Evolutionary conservation across 2,113 vertebrate genomes (phyloP), one percentile per base, ranked within the genome.

Genomic region (Saguinus midas): DNA sequence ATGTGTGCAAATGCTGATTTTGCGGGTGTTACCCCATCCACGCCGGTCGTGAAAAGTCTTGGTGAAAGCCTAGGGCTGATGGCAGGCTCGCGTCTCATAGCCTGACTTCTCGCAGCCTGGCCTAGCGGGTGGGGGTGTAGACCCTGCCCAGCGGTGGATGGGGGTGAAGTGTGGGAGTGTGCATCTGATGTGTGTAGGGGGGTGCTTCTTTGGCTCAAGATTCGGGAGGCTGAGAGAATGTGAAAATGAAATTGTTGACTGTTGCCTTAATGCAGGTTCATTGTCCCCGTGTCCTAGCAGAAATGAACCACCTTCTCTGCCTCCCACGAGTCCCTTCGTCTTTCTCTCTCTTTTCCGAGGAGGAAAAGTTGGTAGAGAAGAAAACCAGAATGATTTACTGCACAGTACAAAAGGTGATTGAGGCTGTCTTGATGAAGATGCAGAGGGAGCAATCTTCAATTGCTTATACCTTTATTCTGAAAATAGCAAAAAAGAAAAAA

Each of bases 21-120:
- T 98, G 98, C 96, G 86, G 94, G 97, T 98, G 98, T 98, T 98
- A 98, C 98, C 98, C 87, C 83, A 92, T 87, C 98, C 95, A 98
- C 87, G 72, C 97, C 82, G 27, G 96, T 84, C 97, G 97, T 96
- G 97, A 98, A 97, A 95, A 75, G 95, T 96, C 97, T 97, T 91
- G 91, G 95, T 97, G 98, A 97, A 95, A 75, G 95, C 96, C 97
- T 97, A 90, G 91, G 95, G 95, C 61, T 96, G 95, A 94, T 93
- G 98, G 91, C 95, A 43, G 75, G 64, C 70, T 83, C 9, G 8
- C 35, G 75, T 80, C 78, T 83, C 52, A 13, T 20, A 1, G 6
- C 57, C 32, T 29, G 29, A 68, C 57, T 86, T 92, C 68, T 91
- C 52, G 10, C 1, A 1, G 14, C 29, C 61, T 14, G 2, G 14